These are phyloP conservation scores for Mesitornis unicolor DNA, from an alignment of 2,113 vertebrate genomes.

Conservation along the genomic window DNA sequence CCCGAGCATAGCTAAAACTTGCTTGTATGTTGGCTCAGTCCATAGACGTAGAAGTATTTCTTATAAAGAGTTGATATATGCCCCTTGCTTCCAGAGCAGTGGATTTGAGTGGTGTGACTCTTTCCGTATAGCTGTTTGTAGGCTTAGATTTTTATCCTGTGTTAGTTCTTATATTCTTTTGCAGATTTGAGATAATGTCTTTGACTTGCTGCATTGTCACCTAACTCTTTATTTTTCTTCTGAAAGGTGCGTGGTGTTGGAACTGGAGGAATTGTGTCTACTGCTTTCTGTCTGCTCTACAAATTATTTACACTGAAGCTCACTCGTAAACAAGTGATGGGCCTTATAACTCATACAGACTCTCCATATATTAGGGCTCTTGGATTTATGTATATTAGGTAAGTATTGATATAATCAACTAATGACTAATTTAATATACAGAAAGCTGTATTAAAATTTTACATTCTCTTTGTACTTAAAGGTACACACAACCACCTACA, in stretches of 20 bases:
- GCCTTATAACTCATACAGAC: slow-evolving; percentile 96
- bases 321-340: slow-evolving; percentile 98
- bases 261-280: slow-evolving; percentile 97
- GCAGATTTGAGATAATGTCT: background rate
- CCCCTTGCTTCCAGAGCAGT: background rate
- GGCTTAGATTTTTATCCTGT: background rate
- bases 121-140: background rate
- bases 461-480: slow-evolving; percentile 64
- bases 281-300: slow-evolving; percentile 96
- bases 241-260: slow-evolving; percentile 95
- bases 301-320: slow-evolving; percentile 98
- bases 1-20: background rate
- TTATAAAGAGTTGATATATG: background rate
- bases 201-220: background rate
- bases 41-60: background rate
- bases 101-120: background rate
- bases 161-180: background rate
- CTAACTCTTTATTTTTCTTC: background rate
- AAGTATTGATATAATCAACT: slow-evolving; percentile 1
- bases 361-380: slow-evolving; percentile 98
- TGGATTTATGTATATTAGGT: slow-evolving; percentile 99
- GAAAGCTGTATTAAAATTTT: slow-evolving; percentile 3
- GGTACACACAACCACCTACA: slow-evolving; percentile 96
- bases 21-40: background rate
- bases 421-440: background rate